Evolutionary conservation across 2,113 vertebrate genomes (phyloP).

Genomic region (mouse (Mus musculus)): GRCm39 chr16:72696001-72696500

Average conservation of each 20-base stretch:
- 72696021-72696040: not conserved
- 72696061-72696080: no score
- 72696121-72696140: not conserved
- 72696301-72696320: conserved; percentile 35
- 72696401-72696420: not conserved
- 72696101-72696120: not conserved
- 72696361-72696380: not conserved
- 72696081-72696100: no score
- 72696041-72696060: not conserved
- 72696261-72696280: not conserved
- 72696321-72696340: not conserved
- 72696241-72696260: not conserved
- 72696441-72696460: not conserved
- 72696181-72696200: not conserved
- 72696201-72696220: not conserved
- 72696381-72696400: not conserved
- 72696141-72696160: not conserved
- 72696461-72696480: not conserved
- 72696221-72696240: not conserved
- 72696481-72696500: not conserved
- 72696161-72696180: not conserved
- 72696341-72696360: not conserved
- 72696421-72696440: not conserved
- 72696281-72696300: conserved; percentile 27
- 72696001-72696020: no score